Evolutionary conservation across 53 echinoderm and acorn worm genomes (phyloP), one percentile per base, ranked within the genome.

Genomic region (Stichopus horrens): DNA sequence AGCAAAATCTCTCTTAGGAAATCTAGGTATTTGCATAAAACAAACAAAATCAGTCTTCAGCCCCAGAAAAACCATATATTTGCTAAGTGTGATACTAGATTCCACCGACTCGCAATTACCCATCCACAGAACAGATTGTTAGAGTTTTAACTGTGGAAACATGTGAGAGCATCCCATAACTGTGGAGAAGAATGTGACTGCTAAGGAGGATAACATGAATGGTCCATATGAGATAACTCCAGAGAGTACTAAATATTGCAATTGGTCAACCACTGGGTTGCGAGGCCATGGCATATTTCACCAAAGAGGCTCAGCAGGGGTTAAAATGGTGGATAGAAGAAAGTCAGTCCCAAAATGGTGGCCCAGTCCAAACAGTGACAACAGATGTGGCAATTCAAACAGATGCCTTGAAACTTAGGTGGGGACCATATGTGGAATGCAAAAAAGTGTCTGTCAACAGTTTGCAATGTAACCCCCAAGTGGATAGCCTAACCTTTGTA

Each of bases 291-390:
- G 19, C n/a, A 7, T 16, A n/a, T n/a, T 59, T 11, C 59, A 8
- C 20, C 14, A 71, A 19, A 71, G 76, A 76, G 76, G 76, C 76
- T 76, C 23, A 20, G 8, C 51, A 76, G 8, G 76, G 37, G 52
- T 76, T 76, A 20, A 76, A 37, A 23, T 76, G 76, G 76, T 76
- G 76, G 76, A 76, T 76, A 76, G 76, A 52, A 76, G 76, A 76
- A 76, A 76, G 76, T 20, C 76, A 76, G 5, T 23, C 76, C 80
- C 53, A 78, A 74, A 78, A 78, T 53, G 53, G 78, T 76, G 37
- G 10, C 14, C 78, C 54, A 11, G 18, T 76, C 51, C 76, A 76
- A 76, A 53, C 76, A 23, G 76, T 76, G 16, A 76, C 76, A 76
- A 7, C 53, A 52, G 6, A 76, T 23, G 8, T 76, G 76, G 76